These are phyloP conservation scores for Crocuta crocuta DNA, from an alignment of 2,113 vertebrate genomes.

Conservation along the genomic window DNA sequence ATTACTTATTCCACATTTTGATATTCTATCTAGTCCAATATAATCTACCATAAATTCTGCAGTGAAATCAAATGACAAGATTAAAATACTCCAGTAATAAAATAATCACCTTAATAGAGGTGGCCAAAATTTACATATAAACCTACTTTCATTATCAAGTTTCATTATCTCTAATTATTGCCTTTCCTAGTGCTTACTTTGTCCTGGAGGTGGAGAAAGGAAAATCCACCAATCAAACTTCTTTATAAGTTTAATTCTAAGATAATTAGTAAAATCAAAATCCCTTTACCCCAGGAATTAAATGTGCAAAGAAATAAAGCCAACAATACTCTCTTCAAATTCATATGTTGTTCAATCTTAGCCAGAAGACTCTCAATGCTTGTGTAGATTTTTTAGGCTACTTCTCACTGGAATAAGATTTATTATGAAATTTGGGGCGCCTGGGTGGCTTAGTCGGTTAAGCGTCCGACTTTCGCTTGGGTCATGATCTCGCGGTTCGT, in stretches of 20 bases:
- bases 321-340: neutral
- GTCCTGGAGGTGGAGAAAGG: neutral
- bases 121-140: neutral
- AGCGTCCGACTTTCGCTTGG: too few species aligned
- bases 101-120: neutral
- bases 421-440: neutral
- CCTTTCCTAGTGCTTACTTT: neutral
- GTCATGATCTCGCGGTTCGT: too few species aligned
- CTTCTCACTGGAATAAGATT: neutral
- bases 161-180: neutral
- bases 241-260: neutral
- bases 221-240: neutral
- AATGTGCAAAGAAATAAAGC: neutral
- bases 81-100: neutral
- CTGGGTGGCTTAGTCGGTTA: too few species aligned
- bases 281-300: neutral
- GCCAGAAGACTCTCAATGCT: neutral
- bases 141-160: neutral
- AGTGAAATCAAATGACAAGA: neutral
- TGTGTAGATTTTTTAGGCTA: neutral
- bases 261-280: neutral
- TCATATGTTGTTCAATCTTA: neutral
- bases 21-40: neutral
- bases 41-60: neutral
- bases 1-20: neutral